phyloP scores from a whole-genome alignment of 2,888 invertebrate species.

The Mesodorylaimus sp. region DNA sequence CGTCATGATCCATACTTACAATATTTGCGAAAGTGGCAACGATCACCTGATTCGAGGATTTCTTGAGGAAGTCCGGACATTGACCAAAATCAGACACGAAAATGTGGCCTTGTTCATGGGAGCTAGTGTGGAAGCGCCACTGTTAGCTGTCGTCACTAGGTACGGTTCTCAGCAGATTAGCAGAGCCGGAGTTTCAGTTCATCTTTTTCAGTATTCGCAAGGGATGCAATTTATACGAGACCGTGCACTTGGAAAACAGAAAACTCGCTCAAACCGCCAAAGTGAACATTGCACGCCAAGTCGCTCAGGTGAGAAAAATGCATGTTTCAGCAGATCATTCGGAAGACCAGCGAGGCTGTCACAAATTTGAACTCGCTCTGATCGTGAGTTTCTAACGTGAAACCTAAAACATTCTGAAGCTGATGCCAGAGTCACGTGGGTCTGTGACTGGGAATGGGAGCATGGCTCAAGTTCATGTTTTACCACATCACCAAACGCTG shows the following conservation, averaged over 20 bases:
- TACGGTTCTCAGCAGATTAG: constrained; percentile 14
- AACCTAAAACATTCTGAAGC: too few species aligned
- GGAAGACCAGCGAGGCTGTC: not conserved
- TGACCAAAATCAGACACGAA: constrained; percentile 35
- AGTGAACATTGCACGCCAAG: constrained; percentile 30
- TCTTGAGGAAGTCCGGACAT: constrained; percentile 25
- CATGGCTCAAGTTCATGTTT: too few species aligned
- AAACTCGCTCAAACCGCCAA: constrained; percentile 26
- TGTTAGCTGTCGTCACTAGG: constrained; percentile 33
- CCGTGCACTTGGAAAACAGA: constrained; percentile 26
- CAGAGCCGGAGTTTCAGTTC: not conserved
- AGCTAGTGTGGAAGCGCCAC: constrained; percentile 31
- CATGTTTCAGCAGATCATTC: not conserved
- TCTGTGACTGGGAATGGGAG: too few species aligned
- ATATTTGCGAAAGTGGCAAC: constrained; percentile 1
- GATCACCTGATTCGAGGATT: not conserved
- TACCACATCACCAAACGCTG: too few species aligned
- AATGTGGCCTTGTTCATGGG: constrained; percentile 37
- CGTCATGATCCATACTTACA: constrained; percentile 32
- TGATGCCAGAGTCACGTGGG: too few species aligned
- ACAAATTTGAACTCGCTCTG: not conserved
- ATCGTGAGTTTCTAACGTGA: not conserved
- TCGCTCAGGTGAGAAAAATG: constrained; percentile 25
- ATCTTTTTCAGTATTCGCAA: constrained; percentile 26
- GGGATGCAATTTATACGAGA: constrained; percentile 31